These are phyloP conservation scores for Halesus radiatus DNA, from an alignment of 1,140 invertebrate genomes.

Conservation along the genomic window DNA sequence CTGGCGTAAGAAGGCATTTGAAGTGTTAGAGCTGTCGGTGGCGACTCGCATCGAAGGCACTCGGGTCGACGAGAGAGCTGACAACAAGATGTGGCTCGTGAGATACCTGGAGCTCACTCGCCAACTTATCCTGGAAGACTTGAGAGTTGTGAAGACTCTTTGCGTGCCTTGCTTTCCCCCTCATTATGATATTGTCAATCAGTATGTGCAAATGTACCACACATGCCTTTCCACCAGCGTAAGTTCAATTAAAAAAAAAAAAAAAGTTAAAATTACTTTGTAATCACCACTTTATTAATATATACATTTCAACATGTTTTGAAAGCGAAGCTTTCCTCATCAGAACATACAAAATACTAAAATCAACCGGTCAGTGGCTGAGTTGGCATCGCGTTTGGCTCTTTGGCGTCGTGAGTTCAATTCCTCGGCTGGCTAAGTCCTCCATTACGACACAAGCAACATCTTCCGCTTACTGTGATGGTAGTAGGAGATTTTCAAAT, in stretches of 20 bases:
- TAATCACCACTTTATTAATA: too few species aligned
- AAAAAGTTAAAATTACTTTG: too few species aligned
- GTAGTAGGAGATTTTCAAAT: too few species aligned
- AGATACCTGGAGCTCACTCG: constrained; percentile 82
- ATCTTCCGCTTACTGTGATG: too few species aligned
- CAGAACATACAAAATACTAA: too few species aligned
- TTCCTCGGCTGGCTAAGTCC: too few species aligned
- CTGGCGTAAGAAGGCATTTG: constrained; percentile 90
- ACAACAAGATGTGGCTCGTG: constrained; percentile 97
- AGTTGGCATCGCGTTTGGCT: too few species aligned
- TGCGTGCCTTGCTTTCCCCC: constrained; percentile 96
- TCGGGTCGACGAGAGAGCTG: constrained; percentile 90
- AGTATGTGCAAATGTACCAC: constrained; percentile 96
- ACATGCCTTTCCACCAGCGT: constrained; percentile 87
- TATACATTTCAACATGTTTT: too few species aligned
- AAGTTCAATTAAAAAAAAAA: constrained; percentile 62
- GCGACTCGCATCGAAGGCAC: constrained; percentile 88
- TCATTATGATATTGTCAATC: constrained; percentile 92
- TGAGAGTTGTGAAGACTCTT: constrained; percentile 92
- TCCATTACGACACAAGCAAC: too few species aligned
- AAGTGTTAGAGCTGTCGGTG: constrained; percentile 88
- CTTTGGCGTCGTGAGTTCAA: too few species aligned
- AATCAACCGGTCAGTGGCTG: too few species aligned
- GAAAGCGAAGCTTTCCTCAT: too few species aligned
- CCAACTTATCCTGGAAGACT: constrained; percentile 90